These are phyloP conservation scores for Xyrichtys novacula DNA, from an alignment of 2,797 vertebrate species.

Conservation along the genomic window DNA sequence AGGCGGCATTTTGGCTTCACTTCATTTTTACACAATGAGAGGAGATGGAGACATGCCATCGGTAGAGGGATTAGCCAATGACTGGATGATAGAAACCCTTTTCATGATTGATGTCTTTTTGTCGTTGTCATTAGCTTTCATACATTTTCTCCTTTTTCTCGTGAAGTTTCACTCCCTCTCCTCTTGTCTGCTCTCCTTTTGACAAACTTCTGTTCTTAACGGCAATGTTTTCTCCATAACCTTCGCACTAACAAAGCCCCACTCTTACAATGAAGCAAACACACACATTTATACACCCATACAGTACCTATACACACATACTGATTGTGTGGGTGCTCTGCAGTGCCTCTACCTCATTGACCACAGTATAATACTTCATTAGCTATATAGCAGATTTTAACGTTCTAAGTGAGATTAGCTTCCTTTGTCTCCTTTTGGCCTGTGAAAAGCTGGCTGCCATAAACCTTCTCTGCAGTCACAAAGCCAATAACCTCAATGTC, in stretches of 20 bases:
- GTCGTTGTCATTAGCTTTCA: background rate
- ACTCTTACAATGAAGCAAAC: slow-evolving; percentile 33
- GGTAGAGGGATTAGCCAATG: no score
- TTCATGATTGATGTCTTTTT: background rate
- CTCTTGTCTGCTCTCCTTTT: slow-evolving; percentile 59
- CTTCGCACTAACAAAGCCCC: slow-evolving; percentile 68
- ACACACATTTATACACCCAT: slow-evolving; percentile 20
- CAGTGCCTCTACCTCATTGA: slow-evolving; percentile 74
- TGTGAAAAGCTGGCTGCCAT: slow-evolving; percentile 59
- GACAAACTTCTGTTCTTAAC: slow-evolving; percentile 67
- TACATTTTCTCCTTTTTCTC: background rate
- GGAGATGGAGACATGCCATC: no score
- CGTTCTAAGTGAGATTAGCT: slow-evolving; percentile 76
- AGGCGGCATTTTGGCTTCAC: no score
- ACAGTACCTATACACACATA: slow-evolving; percentile 21
- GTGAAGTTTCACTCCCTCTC: slow-evolving; percentile 14
- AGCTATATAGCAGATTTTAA: slow-evolving; percentile 80
- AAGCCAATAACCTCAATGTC: slow-evolving; percentile 78
- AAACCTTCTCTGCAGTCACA: slow-evolving; percentile 65
- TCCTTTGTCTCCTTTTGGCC: slow-evolving; percentile 75
- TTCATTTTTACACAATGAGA: no score
- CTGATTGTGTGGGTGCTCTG: slow-evolving; percentile 53
- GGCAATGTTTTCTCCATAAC: slow-evolving; percentile 57
- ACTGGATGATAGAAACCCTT: background rate
- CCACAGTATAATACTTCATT: slow-evolving; percentile 80